phyloP scores from a whole-genome alignment of 2,797 vertebrate genomes.

The Propithecus perrieri region DNA sequence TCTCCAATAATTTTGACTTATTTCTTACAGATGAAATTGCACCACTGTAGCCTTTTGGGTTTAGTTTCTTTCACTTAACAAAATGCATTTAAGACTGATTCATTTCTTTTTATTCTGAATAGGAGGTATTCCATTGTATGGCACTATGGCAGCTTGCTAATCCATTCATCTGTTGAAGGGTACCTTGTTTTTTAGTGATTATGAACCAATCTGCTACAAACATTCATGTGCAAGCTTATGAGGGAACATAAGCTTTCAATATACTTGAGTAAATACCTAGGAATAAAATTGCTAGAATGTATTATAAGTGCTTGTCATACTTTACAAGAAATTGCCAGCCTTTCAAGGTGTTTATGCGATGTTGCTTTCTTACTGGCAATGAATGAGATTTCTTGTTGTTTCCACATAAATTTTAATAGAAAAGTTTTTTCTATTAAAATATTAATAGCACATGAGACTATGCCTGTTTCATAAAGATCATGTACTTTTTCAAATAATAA shows the following conservation, averaged over 20 bases:
- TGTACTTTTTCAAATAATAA: background rate
- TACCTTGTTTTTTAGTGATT: background rate
- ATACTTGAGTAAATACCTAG: background rate
- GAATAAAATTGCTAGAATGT: background rate
- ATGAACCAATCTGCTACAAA: background rate
- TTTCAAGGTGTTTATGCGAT: background rate
- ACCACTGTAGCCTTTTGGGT: fast-evolving
- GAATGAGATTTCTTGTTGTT: background rate
- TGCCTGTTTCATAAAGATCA: background rate
- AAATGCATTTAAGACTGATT: background rate
- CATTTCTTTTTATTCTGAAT: background rate
- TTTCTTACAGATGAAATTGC: background rate
- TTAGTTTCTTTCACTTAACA: background rate
- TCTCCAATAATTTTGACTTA: background rate
- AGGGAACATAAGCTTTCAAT: background rate
- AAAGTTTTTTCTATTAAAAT: background rate
- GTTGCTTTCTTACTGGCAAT: background rate
- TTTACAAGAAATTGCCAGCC: background rate
- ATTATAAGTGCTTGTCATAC: no score
- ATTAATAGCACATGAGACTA: background rate
- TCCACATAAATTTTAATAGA: background rate
- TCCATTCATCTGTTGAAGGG: background rate
- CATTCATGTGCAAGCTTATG: background rate
- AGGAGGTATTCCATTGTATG: background rate
- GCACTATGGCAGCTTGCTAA: background rate